Conservation (phyloP, 1,140 invertebrate species). For the Brachionus plicatilis region DNA sequence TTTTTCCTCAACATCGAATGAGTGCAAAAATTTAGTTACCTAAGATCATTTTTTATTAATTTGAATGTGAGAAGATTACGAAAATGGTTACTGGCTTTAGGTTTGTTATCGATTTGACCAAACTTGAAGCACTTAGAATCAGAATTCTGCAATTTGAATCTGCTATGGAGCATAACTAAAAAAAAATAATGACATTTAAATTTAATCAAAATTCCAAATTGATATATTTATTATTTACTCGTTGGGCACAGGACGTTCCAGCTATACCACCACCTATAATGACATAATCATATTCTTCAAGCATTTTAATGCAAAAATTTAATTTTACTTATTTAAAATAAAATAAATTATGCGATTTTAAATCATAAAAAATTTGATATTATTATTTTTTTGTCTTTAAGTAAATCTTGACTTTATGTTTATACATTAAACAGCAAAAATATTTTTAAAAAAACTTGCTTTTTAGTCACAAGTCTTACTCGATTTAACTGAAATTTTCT, state of each 20-base stretch:
- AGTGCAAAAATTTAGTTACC: constrained; percentile 21
- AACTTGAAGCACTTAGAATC: background rate
- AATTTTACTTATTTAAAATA: background rate
- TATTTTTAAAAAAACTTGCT: too few species aligned
- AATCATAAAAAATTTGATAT: background rate
- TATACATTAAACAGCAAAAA: too few species aligned
- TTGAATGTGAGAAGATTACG: background rate
- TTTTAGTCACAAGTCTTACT: too few species aligned
- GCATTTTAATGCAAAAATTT: background rate
- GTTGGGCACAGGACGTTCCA: constrained; percentile 26
- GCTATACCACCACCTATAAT: constrained; percentile 30
- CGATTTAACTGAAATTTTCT: too few species aligned
- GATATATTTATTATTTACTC: background rate
- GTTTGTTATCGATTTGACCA: constrained; percentile 23
- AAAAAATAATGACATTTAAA: background rate
- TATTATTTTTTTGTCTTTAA: too few species aligned
- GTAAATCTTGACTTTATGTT: too few species aligned
- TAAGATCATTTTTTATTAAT: background rate
- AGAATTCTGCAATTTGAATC: background rate
- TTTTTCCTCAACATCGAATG: constrained; percentile 30
- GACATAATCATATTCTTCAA: constrained; percentile 1
- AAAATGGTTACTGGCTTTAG: background rate
- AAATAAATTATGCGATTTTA: background rate
- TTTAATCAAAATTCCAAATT: background rate
- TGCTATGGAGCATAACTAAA: background rate